Percentiles rank a stretch among this genome's conserved stretches.
Conservation (phyloP, 2,113 vertebrate genomes). For the Chionodraco myersi region DNA sequence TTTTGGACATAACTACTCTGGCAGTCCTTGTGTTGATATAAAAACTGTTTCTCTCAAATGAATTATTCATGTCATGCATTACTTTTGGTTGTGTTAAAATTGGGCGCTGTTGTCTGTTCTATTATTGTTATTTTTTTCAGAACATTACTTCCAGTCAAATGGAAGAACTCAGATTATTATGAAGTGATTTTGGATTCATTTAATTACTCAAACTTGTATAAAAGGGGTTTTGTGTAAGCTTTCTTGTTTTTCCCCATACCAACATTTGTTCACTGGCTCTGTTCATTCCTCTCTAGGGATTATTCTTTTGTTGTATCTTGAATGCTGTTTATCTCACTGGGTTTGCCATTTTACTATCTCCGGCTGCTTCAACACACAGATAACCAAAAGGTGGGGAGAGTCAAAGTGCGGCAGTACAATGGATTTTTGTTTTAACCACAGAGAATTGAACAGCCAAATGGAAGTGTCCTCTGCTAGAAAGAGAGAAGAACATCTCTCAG, state of each 20-base stretch:
- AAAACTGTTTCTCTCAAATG: not conserved
- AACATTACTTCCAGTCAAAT: not conserved
- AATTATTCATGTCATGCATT: not conserved
- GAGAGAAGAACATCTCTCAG: not conserved
- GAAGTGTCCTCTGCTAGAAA: conserved; percentile 11
- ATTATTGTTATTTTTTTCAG: not conserved
- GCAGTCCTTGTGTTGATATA: not conserved
- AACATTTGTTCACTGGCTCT: conserved; percentile 1
- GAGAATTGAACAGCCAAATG: conserved; percentile 25
- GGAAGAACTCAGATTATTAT: not conserved
- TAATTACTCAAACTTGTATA: not conserved
- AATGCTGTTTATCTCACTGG: conserved; percentile 24
- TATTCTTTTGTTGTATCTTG: conserved; percentile 7
- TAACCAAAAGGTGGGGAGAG: conserved; percentile 22
- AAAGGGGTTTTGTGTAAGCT: not conserved
- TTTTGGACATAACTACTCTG: too few species aligned
- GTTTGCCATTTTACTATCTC: conserved; percentile 19
- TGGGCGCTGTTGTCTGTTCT: not conserved
- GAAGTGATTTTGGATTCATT: not conserved
- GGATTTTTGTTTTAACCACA: conserved; percentile 28
- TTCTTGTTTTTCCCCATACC: not conserved
- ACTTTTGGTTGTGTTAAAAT: too few species aligned
- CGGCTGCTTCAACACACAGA: conserved; percentile 21
- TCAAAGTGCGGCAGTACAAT: conserved; percentile 9
- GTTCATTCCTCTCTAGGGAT: conserved; percentile 19